Base-by-base conservation (phyloP, 2,888 invertebrate genomes). In the Halictus ligatus region DNA sequence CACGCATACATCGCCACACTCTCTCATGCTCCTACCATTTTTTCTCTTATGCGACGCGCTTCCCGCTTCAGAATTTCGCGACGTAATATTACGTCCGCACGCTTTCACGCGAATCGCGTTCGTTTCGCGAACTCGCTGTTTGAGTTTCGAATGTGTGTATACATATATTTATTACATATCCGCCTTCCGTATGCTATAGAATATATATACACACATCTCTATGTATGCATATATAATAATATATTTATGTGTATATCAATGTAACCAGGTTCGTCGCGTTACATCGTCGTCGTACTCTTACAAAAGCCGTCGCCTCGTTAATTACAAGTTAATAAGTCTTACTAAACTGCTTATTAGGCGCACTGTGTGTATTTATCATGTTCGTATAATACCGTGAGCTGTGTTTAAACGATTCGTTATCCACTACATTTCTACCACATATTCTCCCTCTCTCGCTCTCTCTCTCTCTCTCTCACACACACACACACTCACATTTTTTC, bases 281-380 rank as follows among this genome's bases (percentile, higher is more conserved):
- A 80, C 82, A 64, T 81, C 81, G 73, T n/a, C n/a, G 81, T 81
- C 85, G 73, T 88, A 78, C 73, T 78, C 85, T 86, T 89, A 89
- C 82, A 89, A 87, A 89, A 89, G 88, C 89, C 84, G 74, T 87
- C 82, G 86, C 84, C 54, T 76, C 75, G n/a, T 48, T 83, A 79
- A 87, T 80, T 76, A 79, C 78, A 67, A 81, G 81, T 25, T 79
- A 81, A 84, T 86, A 81, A 86, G 79, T 84, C 84, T 78, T 82
- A 79, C 88, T 87, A 84, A 76, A 88, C 76, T 75, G 75, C 80
- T 84, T 73, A 75, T 80, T 80, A 81, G 81, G 76, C 83, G 83
- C 83, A 43, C 72, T 73, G 80, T 64, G n/a, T 54, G n/a, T 43
- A 7, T 71, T 69, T 80, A 21, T 76, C 35, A 43, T 64, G 64